Percentiles rank a stretch among this genome's conserved stretches.
phyloP scores from a whole-genome alignment of 2,888 invertebrate genomes.

The Eilema sororculum region DNA sequence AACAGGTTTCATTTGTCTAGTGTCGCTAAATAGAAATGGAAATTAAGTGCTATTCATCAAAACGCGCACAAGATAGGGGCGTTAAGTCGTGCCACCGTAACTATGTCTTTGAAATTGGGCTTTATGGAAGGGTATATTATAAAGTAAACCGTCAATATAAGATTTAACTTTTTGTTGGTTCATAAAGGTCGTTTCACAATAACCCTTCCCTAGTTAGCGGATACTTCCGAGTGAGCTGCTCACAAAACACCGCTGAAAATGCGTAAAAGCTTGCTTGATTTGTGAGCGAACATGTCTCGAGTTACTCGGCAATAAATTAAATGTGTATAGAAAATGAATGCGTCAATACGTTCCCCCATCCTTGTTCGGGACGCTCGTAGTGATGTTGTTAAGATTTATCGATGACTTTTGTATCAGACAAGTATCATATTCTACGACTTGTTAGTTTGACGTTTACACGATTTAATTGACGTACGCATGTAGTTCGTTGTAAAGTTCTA shows the following conservation, averaged over 20 bases:
- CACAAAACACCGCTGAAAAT: constrained; percentile 72
- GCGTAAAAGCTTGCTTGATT: constrained; percentile 71
- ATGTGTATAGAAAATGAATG: constrained; percentile 77
- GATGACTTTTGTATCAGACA: constrained; percentile 59
- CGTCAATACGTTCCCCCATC: constrained; percentile 70
- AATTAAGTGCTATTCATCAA: constrained; percentile 66
- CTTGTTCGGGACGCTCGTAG: constrained; percentile 58
- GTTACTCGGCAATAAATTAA: constrained; percentile 80
- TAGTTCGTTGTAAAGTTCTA: constrained; percentile 44
- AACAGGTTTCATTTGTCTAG: constrained; percentile 65
- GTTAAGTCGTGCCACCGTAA: constrained; percentile 38
- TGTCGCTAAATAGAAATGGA: constrained; percentile 55
- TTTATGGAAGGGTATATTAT: constrained; percentile 45
- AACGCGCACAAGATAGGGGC: constrained; percentile 46
- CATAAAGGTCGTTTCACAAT: constrained; percentile 58
- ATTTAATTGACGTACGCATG: constrained; percentile 58
- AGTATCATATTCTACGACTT: constrained; percentile 62
- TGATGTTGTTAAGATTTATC: constrained; percentile 76
- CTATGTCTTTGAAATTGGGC: constrained; percentile 44
- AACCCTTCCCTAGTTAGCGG: constrained; percentile 57
- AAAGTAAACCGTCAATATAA: constrained; percentile 45
- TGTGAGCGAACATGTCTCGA: constrained; percentile 74
- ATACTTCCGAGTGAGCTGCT: constrained; percentile 58
- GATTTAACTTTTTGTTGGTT: constrained; percentile 50
- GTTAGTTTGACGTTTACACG: constrained; percentile 55